Percentiles rank a stretch among this genome's conserved stretches.
phyloP scores from a whole-genome alignment of 2,113 vertebrate genomes.

The Hypocryptadius cinnamomeus region DNA sequence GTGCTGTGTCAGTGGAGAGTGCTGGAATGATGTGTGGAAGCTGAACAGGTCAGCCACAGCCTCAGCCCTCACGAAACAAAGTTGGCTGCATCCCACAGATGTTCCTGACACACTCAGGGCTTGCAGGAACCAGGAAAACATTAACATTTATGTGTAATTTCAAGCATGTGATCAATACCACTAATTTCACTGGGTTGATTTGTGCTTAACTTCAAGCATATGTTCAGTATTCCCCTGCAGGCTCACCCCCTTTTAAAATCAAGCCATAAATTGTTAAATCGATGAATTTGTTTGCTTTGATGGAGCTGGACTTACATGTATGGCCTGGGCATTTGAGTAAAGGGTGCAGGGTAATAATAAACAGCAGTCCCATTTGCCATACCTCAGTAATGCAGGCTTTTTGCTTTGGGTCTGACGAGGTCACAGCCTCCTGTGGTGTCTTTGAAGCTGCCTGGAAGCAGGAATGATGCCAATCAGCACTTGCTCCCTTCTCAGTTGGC shows the following conservation, averaged over 20 bases:
- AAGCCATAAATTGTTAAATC: conserved; percentile 1
- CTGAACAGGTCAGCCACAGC: neutral
- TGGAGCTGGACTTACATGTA: neutral
- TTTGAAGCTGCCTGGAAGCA: neutral
- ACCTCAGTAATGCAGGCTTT: neutral
- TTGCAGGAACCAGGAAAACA: neutral
- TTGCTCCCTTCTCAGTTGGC: neutral
- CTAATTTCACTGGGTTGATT: neutral
- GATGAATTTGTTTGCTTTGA: neutral
- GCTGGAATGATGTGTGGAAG: neutral
- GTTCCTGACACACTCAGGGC: neutral
- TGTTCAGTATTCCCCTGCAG: neutral
- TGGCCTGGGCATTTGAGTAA: neutral
- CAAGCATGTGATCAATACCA: neutral
- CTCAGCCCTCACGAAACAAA: neutral
- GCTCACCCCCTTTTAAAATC: neutral
- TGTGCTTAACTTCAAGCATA: neutral
- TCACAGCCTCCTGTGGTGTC: neutral
- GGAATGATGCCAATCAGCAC: neutral
- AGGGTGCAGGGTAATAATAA: neutral
- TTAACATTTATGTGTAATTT: neutral
- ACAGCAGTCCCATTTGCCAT: neutral
- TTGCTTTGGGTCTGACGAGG: neutral
- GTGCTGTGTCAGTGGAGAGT: neutral
- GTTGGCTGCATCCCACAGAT: neutral